Evolutionary conservation across 1,140 invertebrate genomes (phyloP), one percentile per base, ranked within the genome.

Genomic region (Pygmarrhopalites habei): DNA sequence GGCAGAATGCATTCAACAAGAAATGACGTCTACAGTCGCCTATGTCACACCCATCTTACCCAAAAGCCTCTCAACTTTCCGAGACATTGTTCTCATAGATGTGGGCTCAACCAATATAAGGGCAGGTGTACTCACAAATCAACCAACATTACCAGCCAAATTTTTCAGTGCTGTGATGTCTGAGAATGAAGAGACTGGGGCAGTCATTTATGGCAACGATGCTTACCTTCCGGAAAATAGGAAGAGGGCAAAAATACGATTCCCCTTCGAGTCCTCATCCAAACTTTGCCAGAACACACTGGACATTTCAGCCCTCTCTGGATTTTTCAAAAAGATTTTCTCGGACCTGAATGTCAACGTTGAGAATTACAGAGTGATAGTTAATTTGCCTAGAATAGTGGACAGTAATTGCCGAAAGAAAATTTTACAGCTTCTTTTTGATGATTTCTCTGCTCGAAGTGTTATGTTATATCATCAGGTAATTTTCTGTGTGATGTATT

Each of bases 81-180:
- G 71, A 29, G 72, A 76, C 53, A 73, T 73, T 19, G 62, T 83
- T 3, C 75, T 85, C 26, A 75, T 85, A 59, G 83, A 85, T 72
- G 66, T 85, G 32, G 83, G 83, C 5, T 81, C 81, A 21, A 77
- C 77, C 68, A 81, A 80, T 14, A 76, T 83, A 26, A 72, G 83
- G 70, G 83, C 82, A 25, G 83, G 83, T 28, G 74, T 83, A 52
- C 74, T 84, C 7, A 79, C 80, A 19, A 73, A 78, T 58, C 73
- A 81, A 71, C 76, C 82, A 10, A 77, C 80, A 19, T 72, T 84
- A 47, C 82, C 83, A 23, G 73, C 79, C 62, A 25, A 82, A 46
- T 85, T 83, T 74, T 82, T 85, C 72, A 82, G 82, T 17, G 76
- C 79, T 62, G 76, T 83, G 30, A 79, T 79, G 60, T 79, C 80